Percentiles rank a stretch among this genome's conserved stretches.
Conservation (phyloP, 2,888 invertebrate genomes). For the Epsilonema sp. region DNA sequence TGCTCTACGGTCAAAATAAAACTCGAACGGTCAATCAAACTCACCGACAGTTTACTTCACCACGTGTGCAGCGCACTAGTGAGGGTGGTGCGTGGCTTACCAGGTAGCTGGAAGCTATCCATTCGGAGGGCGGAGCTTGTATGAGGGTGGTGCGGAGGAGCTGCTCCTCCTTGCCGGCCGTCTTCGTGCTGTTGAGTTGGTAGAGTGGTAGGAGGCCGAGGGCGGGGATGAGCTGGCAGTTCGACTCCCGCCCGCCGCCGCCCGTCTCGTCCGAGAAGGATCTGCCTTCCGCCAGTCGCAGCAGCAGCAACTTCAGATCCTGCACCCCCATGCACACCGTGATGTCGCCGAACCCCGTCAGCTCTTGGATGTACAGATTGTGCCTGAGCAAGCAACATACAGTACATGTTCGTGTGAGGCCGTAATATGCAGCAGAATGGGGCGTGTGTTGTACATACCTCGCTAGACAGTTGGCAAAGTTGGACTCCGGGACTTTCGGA, state of each 20-base stretch:
- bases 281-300: constrained; percentile 74
- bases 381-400: constrained; percentile 7
- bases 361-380: constrained; percentile 10
- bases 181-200: constrained; percentile 30
- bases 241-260: constrained; percentile 39
- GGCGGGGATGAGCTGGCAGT: constrained; percentile 77
- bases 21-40: no score
- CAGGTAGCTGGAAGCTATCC: constrained; percentile 61
- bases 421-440: no score
- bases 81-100: constrained; percentile 36
- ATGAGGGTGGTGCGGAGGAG: constrained; percentile 41
- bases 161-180: constrained; percentile 48
- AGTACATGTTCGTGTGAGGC: no score
- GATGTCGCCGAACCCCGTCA: constrained; percentile 8
- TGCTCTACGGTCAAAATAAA: no score
- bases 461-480: constrained; percentile 77
- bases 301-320: constrained; percentile 67
- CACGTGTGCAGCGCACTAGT: constrained; percentile 57
- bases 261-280: constrained; percentile 94
- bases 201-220: constrained; percentile 31
- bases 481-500: constrained; percentile 72
- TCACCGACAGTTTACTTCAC: no score
- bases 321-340: constrained; percentile 35
- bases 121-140: constrained; percentile 38
- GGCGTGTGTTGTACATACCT: no score